Conservation (phyloP, 2,113 vertebrate species). For the Phocoena phocoena region DNA sequence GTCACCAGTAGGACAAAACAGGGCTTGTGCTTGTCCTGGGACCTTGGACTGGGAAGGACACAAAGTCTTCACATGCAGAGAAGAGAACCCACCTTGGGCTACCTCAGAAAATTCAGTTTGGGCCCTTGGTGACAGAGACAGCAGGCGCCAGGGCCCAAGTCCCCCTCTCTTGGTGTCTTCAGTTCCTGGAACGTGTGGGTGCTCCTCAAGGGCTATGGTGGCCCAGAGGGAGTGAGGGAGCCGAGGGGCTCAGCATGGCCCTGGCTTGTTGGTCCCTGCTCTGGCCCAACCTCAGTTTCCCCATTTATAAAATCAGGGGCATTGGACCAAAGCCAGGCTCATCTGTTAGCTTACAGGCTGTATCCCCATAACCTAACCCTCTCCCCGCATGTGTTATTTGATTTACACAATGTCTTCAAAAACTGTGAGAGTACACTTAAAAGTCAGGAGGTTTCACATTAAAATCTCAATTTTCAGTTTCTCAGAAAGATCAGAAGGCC, state of each 20-base stretch:
- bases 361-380: no score
- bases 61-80: background rate
- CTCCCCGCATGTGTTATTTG: background rate
- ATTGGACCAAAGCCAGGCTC: background rate
- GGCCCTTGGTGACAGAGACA: background rate
- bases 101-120: background rate
- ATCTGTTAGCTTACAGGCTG: background rate
- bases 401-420: background rate
- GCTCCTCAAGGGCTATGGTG: background rate
- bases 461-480: background rate
- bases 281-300: background rate
- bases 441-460: background rate
- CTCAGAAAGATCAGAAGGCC: background rate
- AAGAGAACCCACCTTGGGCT: background rate
- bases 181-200: background rate
- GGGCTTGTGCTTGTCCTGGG: background rate
- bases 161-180: background rate
- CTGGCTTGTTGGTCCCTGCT: background rate
- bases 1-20: background rate
- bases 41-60: background rate
- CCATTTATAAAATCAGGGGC: background rate
- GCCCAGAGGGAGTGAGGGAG: background rate
- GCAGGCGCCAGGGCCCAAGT: accelerated
- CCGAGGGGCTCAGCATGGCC: accelerated
- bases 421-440: background rate